Evolutionary conservation across 2,113 vertebrate genomes (phyloP).

Genomic region (Rhinopomastus cyanomelas): DNA sequence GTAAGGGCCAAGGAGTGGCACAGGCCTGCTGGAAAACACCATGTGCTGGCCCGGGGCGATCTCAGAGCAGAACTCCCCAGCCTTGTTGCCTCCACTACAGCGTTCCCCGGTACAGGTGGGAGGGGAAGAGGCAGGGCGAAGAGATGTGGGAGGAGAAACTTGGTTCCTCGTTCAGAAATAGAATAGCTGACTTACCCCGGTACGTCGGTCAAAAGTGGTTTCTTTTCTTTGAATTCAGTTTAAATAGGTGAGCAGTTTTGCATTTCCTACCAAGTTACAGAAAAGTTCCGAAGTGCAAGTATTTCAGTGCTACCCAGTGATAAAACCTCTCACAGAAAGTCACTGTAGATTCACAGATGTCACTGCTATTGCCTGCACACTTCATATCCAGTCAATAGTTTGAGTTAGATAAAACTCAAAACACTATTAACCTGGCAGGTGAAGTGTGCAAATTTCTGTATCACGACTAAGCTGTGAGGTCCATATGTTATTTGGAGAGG

Average conservation of each 20-base stretch:
- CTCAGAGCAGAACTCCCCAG: not conserved
- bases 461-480: not conserved
- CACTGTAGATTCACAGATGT: not conserved
- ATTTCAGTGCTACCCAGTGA: not conserved
- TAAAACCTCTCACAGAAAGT: not conserved
- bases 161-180: not conserved
- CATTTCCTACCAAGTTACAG: not conserved
- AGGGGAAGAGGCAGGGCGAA: not conserved
- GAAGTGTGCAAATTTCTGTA: not conserved
- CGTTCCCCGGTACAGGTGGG: not conserved
- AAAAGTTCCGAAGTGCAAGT: not conserved
- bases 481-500: not conserved
- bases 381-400: not conserved
- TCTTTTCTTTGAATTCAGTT: not conserved
- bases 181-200: not conserved
- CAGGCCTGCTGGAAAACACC: not conserved
- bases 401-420: not conserved
- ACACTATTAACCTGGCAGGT: not conserved
- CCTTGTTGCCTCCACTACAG: not conserved
- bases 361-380: accelerated
- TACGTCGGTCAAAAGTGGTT: not conserved
- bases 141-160: not conserved
- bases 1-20: not conserved
- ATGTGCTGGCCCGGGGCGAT: not conserved
- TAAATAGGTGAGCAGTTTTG: not conserved